Percentiles rank a stretch among this genome's conserved stretches.
Conservation (phyloP, 2,113 vertebrate species). For the Irena cyanogastra region DNA sequence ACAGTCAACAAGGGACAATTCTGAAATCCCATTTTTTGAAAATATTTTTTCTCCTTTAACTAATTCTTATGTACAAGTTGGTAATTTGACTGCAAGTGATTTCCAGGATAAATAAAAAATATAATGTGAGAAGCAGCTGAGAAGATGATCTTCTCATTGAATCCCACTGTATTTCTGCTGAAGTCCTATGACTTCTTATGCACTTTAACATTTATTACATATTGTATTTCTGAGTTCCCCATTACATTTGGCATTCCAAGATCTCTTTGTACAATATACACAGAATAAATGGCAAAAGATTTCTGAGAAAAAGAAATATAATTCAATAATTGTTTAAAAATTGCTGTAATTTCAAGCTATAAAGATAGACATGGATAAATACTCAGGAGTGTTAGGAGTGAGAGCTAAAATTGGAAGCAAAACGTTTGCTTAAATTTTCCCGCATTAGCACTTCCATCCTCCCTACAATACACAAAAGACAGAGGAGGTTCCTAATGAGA, state of each 20-base stretch:
- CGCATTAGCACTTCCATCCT: not conserved
- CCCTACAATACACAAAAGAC: not conserved
- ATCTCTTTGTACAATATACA: not conserved
- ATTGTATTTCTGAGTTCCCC: not conserved
- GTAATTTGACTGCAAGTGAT: not conserved
- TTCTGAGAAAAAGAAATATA: not conserved
- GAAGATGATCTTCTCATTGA: not conserved
- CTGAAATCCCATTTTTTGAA: not conserved
- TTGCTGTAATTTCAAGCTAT: not conserved
- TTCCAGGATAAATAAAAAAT: not conserved
- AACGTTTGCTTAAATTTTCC: not conserved
- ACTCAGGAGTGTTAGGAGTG: not conserved
- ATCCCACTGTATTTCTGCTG: not conserved
- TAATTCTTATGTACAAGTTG: not conserved
- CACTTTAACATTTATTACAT: not conserved
- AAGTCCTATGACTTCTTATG: not conserved
- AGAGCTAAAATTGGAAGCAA: not conserved
- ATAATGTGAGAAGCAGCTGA: not conserved
- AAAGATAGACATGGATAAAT: not conserved
- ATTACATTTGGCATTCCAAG: not conserved
- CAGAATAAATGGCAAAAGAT: not conserved
- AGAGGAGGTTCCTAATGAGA: not conserved
- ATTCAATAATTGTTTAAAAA: not conserved
- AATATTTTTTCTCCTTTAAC: not conserved
- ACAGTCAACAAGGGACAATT: not conserved